Evolutionary conservation across 2,888 invertebrate genomes (phyloP).

Genomic region (Tipula lateralis): DNA sequence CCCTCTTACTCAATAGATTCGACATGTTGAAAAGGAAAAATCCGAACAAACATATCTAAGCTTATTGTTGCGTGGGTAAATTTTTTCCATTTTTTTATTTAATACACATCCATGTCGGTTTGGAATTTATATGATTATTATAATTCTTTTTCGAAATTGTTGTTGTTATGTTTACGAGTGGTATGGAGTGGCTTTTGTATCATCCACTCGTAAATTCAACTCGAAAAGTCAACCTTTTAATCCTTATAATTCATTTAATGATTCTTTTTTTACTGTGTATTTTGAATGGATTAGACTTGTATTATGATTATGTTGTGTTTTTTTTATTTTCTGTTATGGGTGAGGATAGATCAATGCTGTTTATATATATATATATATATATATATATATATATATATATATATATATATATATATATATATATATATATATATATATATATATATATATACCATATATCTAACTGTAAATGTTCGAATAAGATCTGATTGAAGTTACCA

Average conservation of each 20-base stretch:
- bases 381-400: not conserved
- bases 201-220: constrained; percentile 1
- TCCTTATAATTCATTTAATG: not conserved
- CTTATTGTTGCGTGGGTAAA: not conserved
- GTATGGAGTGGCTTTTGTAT: not conserved
- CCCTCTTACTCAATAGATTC: not conserved
- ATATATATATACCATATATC: no score
- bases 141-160: not conserved
- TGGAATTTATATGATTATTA: constrained; percentile 11
- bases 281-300: not conserved
- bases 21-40: not conserved
- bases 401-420: not conserved
- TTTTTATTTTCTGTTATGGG: not conserved
- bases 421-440: not conserved
- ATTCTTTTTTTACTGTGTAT: not conserved
- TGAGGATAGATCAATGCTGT: not conserved
- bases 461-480: no score
- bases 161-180: not conserved
- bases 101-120: not conserved
- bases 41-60: not conserved
- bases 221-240: constrained; percentile 19
- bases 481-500: no score
- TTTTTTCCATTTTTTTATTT: not conserved
- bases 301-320: not conserved
- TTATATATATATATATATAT: not conserved